phyloP scores from a whole-genome alignment of 2,113 vertebrate species.

The Scartelaos histophorus region DNA sequence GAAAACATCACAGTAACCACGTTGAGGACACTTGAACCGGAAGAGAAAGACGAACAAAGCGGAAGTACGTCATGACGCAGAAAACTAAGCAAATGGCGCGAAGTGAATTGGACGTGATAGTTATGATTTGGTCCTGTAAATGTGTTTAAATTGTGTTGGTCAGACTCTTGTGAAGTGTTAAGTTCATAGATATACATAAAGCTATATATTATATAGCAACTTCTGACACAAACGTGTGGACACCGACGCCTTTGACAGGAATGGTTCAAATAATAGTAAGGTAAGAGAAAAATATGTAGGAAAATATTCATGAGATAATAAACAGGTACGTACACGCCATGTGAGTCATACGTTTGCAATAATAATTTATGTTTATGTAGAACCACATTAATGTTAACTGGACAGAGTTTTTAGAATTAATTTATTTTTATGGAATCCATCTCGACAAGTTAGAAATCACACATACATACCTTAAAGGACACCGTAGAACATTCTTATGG shows the following conservation, averaged over 20 bases:
- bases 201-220: too few relatives aligned
- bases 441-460: neutral
- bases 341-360: too few relatives aligned
- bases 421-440: too few relatives aligned
- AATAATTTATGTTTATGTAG: too few relatives aligned
- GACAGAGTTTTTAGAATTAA: too few relatives aligned
- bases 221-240: neutral
- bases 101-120: too few relatives aligned
- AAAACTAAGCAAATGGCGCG: neutral
- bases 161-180: neutral
- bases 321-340: too few relatives aligned
- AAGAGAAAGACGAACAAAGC: neutral
- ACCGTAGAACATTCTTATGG: neutral
- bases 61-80: constrained; percentile 49
- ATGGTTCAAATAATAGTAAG: constrained; percentile 70
- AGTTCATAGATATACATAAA: too few relatives aligned
- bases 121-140: neutral
- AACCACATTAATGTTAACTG: too few relatives aligned
- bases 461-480: neutral
- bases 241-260: neutral
- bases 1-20: constrained; percentile 59
- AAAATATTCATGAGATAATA: too few relatives aligned
- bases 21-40: constrained; percentile 68
- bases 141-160: neutral
- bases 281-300: too few relatives aligned